A percentile compares a stretch with the other conserved stretches of the same genome.
Conservation (phyloP, 2,888 invertebrate genomes). For the Polydesmus complanatus region DNA sequence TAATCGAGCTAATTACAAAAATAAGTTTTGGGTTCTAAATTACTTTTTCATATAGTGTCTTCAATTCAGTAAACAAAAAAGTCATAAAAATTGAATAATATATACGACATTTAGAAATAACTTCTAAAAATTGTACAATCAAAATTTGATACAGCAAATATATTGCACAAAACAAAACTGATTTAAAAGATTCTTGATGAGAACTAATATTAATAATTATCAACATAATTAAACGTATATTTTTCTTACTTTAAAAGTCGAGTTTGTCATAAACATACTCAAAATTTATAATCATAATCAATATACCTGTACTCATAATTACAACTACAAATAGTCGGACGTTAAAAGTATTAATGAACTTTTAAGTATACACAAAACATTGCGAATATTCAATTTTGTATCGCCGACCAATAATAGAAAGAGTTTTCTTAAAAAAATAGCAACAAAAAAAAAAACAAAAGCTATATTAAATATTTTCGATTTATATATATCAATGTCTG, state of each 20-base stretch:
- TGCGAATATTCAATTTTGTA: neutral
- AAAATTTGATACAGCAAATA: neutral
- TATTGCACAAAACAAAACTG: neutral
- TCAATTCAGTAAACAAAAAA: neutral
- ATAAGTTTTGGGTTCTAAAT: neutral
- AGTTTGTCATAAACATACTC: neutral
- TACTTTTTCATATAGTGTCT: neutral
- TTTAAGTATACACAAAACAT: neutral
- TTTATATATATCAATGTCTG: neutral
- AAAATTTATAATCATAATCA: neutral
- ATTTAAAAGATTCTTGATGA: neutral
- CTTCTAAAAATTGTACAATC: neutral
- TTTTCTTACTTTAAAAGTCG: neutral
- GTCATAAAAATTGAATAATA: neutral
- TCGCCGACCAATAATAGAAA: neutral
- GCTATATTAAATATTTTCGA: neutral
- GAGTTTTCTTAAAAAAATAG: neutral
- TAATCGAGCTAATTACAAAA: neutral
- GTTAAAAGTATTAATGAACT: neutral
- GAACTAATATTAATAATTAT: too few species aligned
- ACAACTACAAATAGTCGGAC: neutral
- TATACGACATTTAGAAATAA: neutral
- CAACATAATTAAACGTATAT: neutral
- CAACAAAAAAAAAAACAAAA: neutral
- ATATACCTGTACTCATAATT: neutral